Base-by-base conservation (phyloP, 2,888 invertebrate genomes). In the Ametastegia equiseti region DNA sequence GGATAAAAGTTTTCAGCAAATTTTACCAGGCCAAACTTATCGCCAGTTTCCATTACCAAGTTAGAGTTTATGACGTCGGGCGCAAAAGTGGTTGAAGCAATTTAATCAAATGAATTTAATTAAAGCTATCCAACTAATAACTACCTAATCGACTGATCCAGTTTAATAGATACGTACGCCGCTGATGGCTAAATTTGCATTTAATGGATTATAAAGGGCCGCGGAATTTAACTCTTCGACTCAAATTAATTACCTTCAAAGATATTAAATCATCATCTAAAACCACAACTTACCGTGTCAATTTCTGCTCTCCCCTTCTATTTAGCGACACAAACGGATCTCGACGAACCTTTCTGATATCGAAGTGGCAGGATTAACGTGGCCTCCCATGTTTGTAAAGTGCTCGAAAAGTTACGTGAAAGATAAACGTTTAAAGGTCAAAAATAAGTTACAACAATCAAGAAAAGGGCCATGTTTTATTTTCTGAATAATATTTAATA, bases 81-180 rank as follows among this genome's bases (percentile, higher is more conserved):
- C 33, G 50, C 54, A 54, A 75, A 75, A 75, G 75, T 75, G 75
- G 75, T 75, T 27, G 50, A 50, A 75, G 50, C 50, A 75, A 33
- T 50, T 75, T 33, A 75, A 75, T 75, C 75, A 54, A 75, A 75
- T 75, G 75, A 75, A 75, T 75, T 75, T 75, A 75, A 75, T 75
- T 75, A 75, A 75, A 73, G 27, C 50, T 27, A 73, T 47, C 47
- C 30, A 73, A 75, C 50, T 75, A 36, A 75, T 75, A 75, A 75
- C 75, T 54, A 75, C 54, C 75, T 75, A 75, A 75, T 75, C 75
- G 50, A 75, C 50, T 54, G 50, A 50, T 75, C 75, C 75, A 36
- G 54, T 54, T 75, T 75, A 75, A 75, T 75, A 50, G 75, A 50
- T 75, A 75, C 54, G 75, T 75, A 54, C 75, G 75, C 50, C 33